Conservation (phyloP, 2,888 invertebrate species). For the Resseliella maxima region DNA sequence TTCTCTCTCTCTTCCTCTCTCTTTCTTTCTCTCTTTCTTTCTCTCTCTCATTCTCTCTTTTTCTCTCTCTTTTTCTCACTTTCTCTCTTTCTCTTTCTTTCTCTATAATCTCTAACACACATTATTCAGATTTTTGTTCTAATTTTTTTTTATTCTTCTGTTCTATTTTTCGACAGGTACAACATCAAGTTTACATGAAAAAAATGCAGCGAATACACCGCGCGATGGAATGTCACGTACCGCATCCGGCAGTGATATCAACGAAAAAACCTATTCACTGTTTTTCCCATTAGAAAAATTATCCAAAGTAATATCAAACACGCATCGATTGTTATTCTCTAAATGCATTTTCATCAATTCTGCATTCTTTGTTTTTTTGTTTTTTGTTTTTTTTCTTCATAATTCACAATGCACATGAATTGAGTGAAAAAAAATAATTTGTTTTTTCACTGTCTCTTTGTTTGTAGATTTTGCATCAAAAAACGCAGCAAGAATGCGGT, state of each 20-base stretch:
- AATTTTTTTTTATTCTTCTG: neutral
- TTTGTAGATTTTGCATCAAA: constrained; percentile 75
- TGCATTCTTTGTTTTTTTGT: too few relatives aligned
- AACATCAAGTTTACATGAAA: constrained; percentile 34
- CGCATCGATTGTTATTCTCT: too few relatives aligned
- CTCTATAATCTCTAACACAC: too few relatives aligned
- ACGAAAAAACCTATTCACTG: constrained; percentile 73
- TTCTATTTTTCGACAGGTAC: neutral
- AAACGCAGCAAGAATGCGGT: constrained; percentile 76
- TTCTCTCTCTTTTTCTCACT: too few relatives aligned
- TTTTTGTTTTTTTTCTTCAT: neutral
- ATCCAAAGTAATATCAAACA: constrained; percentile 72
- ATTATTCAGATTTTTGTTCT: too few relatives aligned
- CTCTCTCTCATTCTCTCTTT: too few relatives aligned
- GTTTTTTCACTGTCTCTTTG: neutral
- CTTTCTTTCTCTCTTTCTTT: too few relatives aligned
- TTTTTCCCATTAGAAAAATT: constrained; percentile 81
- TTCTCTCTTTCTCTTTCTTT: too few relatives aligned
- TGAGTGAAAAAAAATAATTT: too few relatives aligned
- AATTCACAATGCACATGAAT: neutral
- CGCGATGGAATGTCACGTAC: constrained; percentile 70
- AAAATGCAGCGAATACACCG: constrained; percentile 49
- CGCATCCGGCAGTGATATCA: constrained; percentile 76
- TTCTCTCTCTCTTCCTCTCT: too few relatives aligned
- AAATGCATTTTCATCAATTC: too few relatives aligned